Percentiles rank a stretch among this genome's conserved stretches.
These are phyloP conservation scores for Brassicogethes aeneus DNA, from an alignment of 2,888 invertebrate genomes.

Conservation along the genomic window DNA sequence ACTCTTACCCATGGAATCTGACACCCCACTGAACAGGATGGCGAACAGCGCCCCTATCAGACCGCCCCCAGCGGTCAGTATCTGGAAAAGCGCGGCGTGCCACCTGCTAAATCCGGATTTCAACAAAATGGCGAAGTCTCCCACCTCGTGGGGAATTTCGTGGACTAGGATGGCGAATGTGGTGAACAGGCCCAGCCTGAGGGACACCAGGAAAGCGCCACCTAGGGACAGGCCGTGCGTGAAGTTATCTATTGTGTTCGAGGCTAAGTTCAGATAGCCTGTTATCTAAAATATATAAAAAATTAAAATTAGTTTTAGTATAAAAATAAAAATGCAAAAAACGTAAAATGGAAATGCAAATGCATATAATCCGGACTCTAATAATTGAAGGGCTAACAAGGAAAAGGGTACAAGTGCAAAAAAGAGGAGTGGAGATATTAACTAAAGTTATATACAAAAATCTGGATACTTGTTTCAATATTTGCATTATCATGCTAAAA, in stretches of 20 bases:
- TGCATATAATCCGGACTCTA: no score
- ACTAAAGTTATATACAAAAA: no score
- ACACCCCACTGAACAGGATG: constrained; percentile 72
- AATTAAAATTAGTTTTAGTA: constrained; percentile 7
- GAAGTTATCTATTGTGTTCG: constrained; percentile 97
- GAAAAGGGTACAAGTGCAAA: no score
- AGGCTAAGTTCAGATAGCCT: constrained; percentile 90
- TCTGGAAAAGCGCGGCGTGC: constrained; percentile 91
- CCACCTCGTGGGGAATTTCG: constrained; percentile 98
- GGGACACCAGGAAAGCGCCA: constrained; percentile 92
- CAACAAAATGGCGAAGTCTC: constrained; percentile 94
- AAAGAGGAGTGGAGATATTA: no score
- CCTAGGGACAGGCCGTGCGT: constrained; percentile 96
- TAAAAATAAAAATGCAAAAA: not conserved
- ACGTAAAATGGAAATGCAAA: no score
- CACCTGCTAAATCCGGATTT: constrained; percentile 87
- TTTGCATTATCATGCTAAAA: no score
- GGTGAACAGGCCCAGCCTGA: constrained; percentile 81
- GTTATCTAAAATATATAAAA: constrained; percentile 52
- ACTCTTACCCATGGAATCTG: constrained; percentile 70
- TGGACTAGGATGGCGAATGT: constrained; percentile 92
- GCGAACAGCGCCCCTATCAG: constrained; percentile 83
- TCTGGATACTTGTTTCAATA: no score
- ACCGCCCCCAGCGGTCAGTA: constrained; percentile 84
- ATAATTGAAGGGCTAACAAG: no score